phyloP scores from a whole-genome alignment of 2,888 invertebrate genomes.

The Globia sparganii region DNA sequence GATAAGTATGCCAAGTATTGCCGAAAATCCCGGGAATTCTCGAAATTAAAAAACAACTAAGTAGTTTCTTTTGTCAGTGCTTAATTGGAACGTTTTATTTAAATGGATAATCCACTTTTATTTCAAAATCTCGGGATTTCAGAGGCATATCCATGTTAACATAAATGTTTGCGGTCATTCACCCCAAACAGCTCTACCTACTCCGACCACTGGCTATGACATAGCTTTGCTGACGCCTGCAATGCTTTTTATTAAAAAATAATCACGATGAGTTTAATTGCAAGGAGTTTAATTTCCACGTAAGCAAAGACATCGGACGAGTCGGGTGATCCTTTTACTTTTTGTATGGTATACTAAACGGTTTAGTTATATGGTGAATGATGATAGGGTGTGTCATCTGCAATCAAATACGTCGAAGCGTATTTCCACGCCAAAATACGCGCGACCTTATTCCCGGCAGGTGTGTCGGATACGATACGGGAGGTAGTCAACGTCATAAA shows the following conservation, averaged over 20 bases:
- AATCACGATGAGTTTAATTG: not conserved
- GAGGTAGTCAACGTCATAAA: not conserved
- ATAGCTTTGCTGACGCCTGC: not conserved
- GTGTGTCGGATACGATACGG: not conserved
- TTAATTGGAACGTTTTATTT: too few species aligned
- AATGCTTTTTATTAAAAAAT: not conserved
- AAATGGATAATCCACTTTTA: too few species aligned
- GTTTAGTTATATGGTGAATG: not conserved
- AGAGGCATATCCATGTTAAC: too few species aligned
- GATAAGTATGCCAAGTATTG: too few species aligned
- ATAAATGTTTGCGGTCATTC: too few species aligned
- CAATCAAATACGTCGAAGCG: not conserved
- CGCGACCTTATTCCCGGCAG: not conserved
- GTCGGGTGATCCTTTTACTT: not conserved
- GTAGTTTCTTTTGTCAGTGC: too few species aligned
- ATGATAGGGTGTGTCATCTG: not conserved
- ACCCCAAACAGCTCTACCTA: too few species aligned
- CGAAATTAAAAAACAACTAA: too few species aligned
- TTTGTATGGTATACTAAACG: not conserved
- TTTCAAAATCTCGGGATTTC: too few species aligned
- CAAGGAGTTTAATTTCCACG: not conserved
- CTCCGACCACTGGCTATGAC: too few species aligned
- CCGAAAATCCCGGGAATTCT: too few species aligned
- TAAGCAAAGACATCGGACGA: not conserved
- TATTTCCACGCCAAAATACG: not conserved